These are phyloP conservation scores for Ptychobarbus kaznakovi DNA, from an alignment of 2,797 vertebrate species.

Conservation along the genomic window DNA sequence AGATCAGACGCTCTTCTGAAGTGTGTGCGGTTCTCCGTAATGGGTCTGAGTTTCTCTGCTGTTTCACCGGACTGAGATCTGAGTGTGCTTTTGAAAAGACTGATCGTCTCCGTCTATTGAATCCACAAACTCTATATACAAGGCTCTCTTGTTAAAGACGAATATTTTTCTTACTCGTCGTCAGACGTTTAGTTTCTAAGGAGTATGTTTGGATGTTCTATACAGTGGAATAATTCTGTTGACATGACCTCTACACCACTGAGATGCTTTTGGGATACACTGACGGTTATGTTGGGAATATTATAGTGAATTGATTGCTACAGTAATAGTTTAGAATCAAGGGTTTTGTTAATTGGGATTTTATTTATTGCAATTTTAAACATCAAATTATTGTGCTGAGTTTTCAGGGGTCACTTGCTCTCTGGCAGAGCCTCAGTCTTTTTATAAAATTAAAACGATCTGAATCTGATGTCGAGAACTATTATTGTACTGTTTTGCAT, in stretches of 20 bases:
- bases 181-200: not conserved
- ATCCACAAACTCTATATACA: not conserved
- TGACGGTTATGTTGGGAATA: not conserved
- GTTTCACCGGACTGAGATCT: not conserved
- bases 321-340: not conserved
- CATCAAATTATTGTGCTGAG: not conserved
- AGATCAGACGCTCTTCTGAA: not conserved
- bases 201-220: not conserved
- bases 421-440: constrained; percentile 2
- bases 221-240: not conserved
- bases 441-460: not conserved
- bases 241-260: not conserved
- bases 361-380: constrained; percentile 2
- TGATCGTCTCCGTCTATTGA: not conserved
- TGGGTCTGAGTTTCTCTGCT: not conserved
- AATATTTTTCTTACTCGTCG: not conserved
- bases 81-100: not conserved
- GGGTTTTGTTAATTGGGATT: not conserved
- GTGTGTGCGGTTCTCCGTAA: not conserved
- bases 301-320: not conserved
- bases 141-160: not conserved
- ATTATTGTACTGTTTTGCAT: not conserved
- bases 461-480: not conserved
- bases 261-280: not conserved
- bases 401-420: not conserved